Percentiles rank a stretch among this genome's conserved stretches.
These are phyloP conservation scores for Psammodynastes pulverulentus DNA, from an alignment of 2,113 vertebrate genomes.

Conservation along the genomic window DNA sequence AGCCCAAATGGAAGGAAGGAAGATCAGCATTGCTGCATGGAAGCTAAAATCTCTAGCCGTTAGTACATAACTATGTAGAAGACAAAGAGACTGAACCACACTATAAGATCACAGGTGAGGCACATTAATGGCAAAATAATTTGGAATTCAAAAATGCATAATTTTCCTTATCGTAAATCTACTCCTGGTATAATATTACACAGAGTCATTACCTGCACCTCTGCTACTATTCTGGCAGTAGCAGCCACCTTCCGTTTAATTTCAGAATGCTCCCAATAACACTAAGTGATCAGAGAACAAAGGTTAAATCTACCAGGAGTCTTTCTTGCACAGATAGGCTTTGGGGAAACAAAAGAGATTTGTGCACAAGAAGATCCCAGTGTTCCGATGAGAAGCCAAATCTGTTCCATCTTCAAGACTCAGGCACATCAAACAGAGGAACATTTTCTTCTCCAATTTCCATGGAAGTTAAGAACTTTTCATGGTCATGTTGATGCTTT, in stretches of 20 bases:
- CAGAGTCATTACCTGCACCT: neutral
- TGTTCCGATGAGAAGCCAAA: constrained; percentile 22
- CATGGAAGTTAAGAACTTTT: constrained; percentile 48
- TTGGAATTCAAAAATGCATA: constrained; percentile 35
- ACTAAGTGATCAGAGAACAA: constrained; percentile 40
- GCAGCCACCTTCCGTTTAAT: neutral
- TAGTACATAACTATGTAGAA: constrained; percentile 37
- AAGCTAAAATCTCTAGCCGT: constrained; percentile 17
- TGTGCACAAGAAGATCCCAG: neutral
- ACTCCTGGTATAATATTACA: constrained; percentile 17
- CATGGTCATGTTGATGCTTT: constrained; percentile 69
- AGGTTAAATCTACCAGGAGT: neutral
- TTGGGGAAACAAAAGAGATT: neutral
- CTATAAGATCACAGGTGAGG: constrained; percentile 50
- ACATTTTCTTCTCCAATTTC: constrained; percentile 44
- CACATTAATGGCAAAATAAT: constrained; percentile 53
- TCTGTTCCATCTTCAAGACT: constrained; percentile 24
- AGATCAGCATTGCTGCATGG: neutral
- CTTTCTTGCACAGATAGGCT: neutral
- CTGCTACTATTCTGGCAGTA: constrained; percentile 15
- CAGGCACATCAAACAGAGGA: constrained; percentile 3
- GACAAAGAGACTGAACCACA: constrained; percentile 35
- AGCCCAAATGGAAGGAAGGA: neutral
- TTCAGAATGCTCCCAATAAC: constrained; percentile 52
- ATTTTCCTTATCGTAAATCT: constrained; percentile 40